Evolutionary conservation across 2,113 vertebrate species (phyloP), one percentile per base, ranked within the genome.

Genomic region (Eretmochelys imbricata): DNA sequence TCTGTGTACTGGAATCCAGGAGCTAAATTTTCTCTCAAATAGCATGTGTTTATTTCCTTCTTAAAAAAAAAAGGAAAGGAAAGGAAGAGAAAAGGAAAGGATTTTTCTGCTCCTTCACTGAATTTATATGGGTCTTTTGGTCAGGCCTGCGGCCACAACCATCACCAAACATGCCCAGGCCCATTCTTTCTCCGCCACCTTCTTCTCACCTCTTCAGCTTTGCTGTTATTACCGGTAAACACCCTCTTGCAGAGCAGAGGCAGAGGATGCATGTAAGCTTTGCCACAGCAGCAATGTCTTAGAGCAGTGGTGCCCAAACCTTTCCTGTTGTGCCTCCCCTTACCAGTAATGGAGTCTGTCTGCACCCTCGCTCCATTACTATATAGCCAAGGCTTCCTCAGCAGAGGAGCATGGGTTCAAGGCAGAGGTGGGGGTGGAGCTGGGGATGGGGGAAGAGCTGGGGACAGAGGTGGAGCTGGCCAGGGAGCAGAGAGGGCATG

Each of bases 371-470:
- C 22, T 27, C 24, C 55, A 57, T 27, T 57, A 57, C 55, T 25
- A 24, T 9, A 57, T 4, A 57, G 55, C 25, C 24, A 57, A 57
- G 24, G 55, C 10, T 57, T 57, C 25, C 55, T 57, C 55, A 57
- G 25, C 25, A 57, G 55, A 57, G 55, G 9, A 57, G 25, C 55
- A 10, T 57, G 22, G 25, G 84, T 9, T 69, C 11, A n/a, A 69
- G 42, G 51, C 19, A 65, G 31, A 81, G 51, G 14, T 2, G 13
- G 1, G 7, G 1, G 4, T 1, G 42, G 19, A 6, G 2, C 0
- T 35, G 38, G 89, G 55, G 49, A 49, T 38, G 8, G 4, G 2
- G 51, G 42, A 90, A 51, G 89, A 69, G 1, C 16, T 57, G 25
- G 55, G 25, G 55, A 10, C 11, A 27, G 25, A 57, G 25, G 24